phyloP scores from a whole-genome alignment of 2,113 vertebrate species.

The Limnothrissa miodon region DNA sequence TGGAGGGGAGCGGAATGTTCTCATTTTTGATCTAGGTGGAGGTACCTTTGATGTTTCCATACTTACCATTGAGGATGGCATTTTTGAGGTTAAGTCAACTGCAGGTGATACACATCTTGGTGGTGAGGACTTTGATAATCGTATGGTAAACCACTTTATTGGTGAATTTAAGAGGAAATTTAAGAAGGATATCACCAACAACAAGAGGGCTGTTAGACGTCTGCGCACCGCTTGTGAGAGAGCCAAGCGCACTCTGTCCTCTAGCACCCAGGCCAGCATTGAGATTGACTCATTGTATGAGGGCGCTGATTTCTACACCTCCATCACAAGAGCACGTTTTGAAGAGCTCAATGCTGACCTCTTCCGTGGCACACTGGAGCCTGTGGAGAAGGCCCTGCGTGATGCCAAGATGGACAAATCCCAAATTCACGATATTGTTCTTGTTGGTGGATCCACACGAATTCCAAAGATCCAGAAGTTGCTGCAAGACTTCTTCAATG shows the following conservation, averaged over 20 bases:
- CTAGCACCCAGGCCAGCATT: slow-evolving; percentile 88
- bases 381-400: slow-evolving; percentile 84
- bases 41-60: slow-evolving; percentile 91
- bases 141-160: slow-evolving; percentile 87
- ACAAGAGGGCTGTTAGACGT: slow-evolving; percentile 84
- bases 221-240: slow-evolving; percentile 86
- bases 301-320: slow-evolving; percentile 88
- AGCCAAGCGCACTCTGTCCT: slow-evolving; percentile 88
- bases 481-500: slow-evolving; percentile 88
- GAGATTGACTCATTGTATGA: slow-evolving; percentile 90
- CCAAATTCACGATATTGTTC: slow-evolving; percentile 86
- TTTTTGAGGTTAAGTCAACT: slow-evolving; percentile 90
- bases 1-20: slow-evolving; percentile 82
- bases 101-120: slow-evolving; percentile 89
- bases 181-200: slow-evolving; percentile 86
- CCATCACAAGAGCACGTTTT: slow-evolving; percentile 86
- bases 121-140: slow-evolving; percentile 89
- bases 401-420: slow-evolving; percentile 89
- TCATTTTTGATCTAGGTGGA: slow-evolving; percentile 89
- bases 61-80: slow-evolving; percentile 90
- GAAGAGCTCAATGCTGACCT: slow-evolving; percentile 89
- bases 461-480: slow-evolving; percentile 91
- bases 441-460: slow-evolving; percentile 90
- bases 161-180: slow-evolving; percentile 88
- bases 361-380: slow-evolving; percentile 86